A percentile compares a stretch with the other conserved stretches of the same genome.
Conservation (phyloP, 1,140 invertebrate species). For the Cyclargus thomasi region DNA sequence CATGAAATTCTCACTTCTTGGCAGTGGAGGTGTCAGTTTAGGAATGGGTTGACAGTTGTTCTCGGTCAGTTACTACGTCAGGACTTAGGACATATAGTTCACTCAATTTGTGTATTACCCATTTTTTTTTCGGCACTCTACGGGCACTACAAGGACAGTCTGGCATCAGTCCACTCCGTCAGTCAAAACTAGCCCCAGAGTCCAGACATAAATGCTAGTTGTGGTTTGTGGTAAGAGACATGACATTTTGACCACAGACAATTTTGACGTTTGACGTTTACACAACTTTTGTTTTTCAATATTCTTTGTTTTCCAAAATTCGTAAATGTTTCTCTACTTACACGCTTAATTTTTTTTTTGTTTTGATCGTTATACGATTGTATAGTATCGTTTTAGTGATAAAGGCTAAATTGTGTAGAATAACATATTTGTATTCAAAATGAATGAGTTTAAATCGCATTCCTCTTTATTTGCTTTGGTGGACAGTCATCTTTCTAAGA, state of each 20-base stretch:
- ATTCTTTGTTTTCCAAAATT: background rate
- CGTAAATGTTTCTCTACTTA: background rate
- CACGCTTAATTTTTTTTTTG: background rate
- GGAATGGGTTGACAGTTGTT: too few species aligned
- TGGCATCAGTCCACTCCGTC: too few species aligned
- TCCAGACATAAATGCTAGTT: too few species aligned
- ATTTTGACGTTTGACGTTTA: background rate
- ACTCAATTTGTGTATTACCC: too few species aligned
- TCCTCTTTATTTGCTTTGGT: conserved; percentile 50
- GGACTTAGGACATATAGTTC: too few species aligned
- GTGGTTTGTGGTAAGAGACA: too few species aligned
- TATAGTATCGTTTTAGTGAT: background rate
- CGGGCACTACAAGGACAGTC: too few species aligned
- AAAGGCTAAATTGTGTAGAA: background rate
- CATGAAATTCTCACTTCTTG: too few species aligned
- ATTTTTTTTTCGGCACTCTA: too few species aligned
- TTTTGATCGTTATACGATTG: background rate
- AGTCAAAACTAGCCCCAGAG: too few species aligned
- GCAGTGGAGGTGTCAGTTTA: too few species aligned
- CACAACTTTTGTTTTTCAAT: background rate
- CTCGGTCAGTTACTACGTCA: too few species aligned
- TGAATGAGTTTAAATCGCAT: conserved; percentile 29
- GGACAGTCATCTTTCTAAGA: conserved; percentile 54
- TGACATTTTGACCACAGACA: background rate
- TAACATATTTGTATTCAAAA: conserved; percentile 19